These are phyloP conservation scores for Macrostomum lignano DNA, from an alignment of 1,140 invertebrate genomes.

Conservation along the genomic window DNA sequence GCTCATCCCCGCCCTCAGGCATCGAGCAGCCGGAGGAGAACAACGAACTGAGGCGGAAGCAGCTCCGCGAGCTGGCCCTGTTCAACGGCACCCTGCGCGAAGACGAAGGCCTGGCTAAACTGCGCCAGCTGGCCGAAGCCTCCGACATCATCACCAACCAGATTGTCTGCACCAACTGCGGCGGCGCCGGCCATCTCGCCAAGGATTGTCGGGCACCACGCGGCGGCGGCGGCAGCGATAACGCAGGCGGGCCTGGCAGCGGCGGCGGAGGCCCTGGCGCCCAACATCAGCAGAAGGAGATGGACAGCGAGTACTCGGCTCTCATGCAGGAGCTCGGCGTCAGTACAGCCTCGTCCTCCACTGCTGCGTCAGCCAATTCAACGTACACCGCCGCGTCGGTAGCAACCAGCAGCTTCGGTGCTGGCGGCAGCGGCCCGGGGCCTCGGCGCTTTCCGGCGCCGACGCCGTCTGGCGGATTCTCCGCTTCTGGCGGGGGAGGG, in stretches of 20 bases:
- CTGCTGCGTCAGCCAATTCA: too few species aligned
- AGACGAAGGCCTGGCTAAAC: slow-evolving; percentile 45
- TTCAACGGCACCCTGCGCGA: slow-evolving; percentile 92
- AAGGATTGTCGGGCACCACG: slow-evolving; percentile 45
- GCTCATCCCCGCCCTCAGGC: too few species aligned
- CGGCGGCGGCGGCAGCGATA: neutral
- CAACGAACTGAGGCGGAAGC: slow-evolving; percentile 81
- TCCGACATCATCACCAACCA: slow-evolving; percentile 87
- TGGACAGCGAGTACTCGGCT: slow-evolving; percentile 6
- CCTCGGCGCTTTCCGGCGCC: too few species aligned
- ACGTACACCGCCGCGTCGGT: too few species aligned
- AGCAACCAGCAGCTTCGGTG: too few species aligned
- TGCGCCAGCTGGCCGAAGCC: slow-evolving; percentile 85
- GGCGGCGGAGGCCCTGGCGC: too few species aligned
- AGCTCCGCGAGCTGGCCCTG: slow-evolving; percentile 73
- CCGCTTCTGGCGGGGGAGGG: too few species aligned
- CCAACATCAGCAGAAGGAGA: neutral
- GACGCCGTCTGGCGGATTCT: too few species aligned
- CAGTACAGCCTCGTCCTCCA: too few species aligned
- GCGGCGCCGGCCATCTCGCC: slow-evolving; percentile 82
- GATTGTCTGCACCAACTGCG: slow-evolving; percentile 81
- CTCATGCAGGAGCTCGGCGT: slow-evolving; percentile 6
- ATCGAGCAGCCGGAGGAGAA: slow-evolving; percentile 93
- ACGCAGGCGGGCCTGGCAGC: too few species aligned
- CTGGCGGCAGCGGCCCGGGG: too few species aligned